Base-by-base conservation (phyloP, 2,888 invertebrate genomes). In the Pheosia gnoma region DNA sequence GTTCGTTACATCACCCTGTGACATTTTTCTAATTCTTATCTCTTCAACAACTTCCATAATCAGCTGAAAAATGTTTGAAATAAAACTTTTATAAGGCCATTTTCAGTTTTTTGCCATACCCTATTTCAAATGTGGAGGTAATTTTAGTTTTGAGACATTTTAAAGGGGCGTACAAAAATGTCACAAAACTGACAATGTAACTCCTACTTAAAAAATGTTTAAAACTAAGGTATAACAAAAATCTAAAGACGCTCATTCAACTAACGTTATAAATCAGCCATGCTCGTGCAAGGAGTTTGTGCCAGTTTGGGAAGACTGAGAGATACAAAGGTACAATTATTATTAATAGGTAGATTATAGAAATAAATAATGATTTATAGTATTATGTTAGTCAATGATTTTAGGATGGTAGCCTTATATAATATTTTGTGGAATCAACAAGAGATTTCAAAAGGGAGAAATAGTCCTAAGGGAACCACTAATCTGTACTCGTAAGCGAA, bases 31-130 rank as follows among this genome's bases (percentile, higher is more conserved):
- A 88, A 93, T 90, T 89, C 93, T 87, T 90, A 93, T 93, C 79
- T 93, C 93, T 90, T 93, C 93, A 71, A 93, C 91, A 85, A 93
- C 92, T 87, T 93, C 93, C 93, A 93, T 93, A 73, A 93, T 93
- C 70, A 92, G 91, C 93, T 93, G 93, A 91, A 93, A 25, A 92
- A 87, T 69, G 84, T 87, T 76, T 68, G 86, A 90, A 88, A 82
- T 71, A 68, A 68, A 72, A 52, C 59, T 57, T 57, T 25, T 25
- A 25, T 5, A 25, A 25, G 47, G 47, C 11, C n/a, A 11, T 47
- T 11, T 47, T 11, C 11, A 47, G 45, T 47, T 47, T 47, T 47
- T 47, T 11, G 11, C n/a, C n/a, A 47, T n/a, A 47, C 47, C 5
- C n/a, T 47, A 47, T 4, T n/a, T 4, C n/a, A n/a, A n/a, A n/a